Conservation (phyloP, 2,888 invertebrate species). For the Onthophagus sagittarius region DNA sequence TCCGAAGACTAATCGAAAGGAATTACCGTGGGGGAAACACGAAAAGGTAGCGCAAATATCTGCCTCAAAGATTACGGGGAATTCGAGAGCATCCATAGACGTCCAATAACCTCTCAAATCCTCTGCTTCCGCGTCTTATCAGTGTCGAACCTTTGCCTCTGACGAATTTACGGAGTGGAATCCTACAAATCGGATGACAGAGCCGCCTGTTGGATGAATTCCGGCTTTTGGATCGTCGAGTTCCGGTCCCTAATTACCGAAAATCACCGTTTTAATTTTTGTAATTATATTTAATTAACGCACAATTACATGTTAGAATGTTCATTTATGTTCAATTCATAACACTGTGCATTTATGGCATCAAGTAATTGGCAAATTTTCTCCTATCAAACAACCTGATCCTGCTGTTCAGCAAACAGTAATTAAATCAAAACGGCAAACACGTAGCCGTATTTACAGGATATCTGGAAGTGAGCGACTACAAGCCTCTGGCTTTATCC, state of each 20-base stretch:
- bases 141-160: slow-evolving; percentile 18
- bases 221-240: neutral
- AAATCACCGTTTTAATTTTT: neutral
- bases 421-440: slow-evolving; percentile 10
- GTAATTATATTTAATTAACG: too few species aligned
- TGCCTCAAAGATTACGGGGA: slow-evolving; percentile 8
- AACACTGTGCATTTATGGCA: neutral
- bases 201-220: neutral
- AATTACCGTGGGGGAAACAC: slow-evolving; percentile 2
- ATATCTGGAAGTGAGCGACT: slow-evolving; percentile 5
- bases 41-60: slow-evolving; percentile 8
- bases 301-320: too few species aligned
- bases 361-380: neutral
- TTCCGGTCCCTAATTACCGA: neutral
- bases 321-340: too few species aligned
- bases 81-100: slow-evolving; percentile 9
- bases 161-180: slow-evolving; percentile 13
- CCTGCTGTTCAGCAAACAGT: neutral
- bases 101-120: slow-evolving; percentile 21
- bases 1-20: slow-evolving; percentile 2
- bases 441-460: slow-evolving; percentile 8
- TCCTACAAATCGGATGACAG: slow-evolving; percentile 20
- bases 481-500: neutral
- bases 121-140: slow-evolving; percentile 16
- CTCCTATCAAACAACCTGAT: neutral